phyloP scores from a whole-genome alignment of 1,140 invertebrate genomes.

The Rhagoletis zephyria region DNA sequence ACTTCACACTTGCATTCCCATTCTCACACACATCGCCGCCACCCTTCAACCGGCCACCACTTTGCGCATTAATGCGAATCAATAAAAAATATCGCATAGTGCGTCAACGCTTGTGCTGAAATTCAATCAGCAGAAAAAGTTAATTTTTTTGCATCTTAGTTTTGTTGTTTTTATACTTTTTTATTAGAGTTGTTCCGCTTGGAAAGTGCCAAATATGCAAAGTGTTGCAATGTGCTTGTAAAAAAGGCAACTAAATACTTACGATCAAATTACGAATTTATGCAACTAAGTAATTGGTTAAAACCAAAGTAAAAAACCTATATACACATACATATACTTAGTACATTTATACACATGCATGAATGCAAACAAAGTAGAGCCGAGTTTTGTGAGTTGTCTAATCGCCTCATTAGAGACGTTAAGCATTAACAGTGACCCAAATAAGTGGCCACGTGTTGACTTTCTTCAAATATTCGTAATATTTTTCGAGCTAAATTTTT shows the following conservation, averaged over 20 bases:
- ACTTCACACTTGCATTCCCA: too few relatives aligned
- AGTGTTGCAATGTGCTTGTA: neutral
- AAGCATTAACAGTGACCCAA: too few relatives aligned
- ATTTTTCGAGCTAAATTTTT: too few relatives aligned
- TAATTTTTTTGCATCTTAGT: neutral
- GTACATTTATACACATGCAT: neutral
- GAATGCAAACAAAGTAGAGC: neutral
- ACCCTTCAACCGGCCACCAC: too few relatives aligned
- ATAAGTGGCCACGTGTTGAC: too few relatives aligned
- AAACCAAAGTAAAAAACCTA: neutral
- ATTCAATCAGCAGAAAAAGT: conserved; percentile 14
- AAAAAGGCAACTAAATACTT: neutral
- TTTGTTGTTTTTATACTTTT: neutral
- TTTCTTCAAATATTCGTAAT: too few relatives aligned
- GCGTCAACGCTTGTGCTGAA: neutral
- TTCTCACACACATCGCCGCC: too few relatives aligned
- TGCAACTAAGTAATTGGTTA: conserved; percentile 23
- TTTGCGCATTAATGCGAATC: too few relatives aligned
- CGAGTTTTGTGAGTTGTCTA: neutral
- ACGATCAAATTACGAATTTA: conserved; percentile 36
- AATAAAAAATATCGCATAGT: neutral
- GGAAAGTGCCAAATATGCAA: conserved; percentile 22
- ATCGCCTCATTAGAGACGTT: too few relatives aligned
- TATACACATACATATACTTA: neutral
- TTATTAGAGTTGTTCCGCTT: conserved; percentile 7